Evolutionary conservation across 2,113 vertebrate genomes (phyloP).

Genomic region (Xyliphius kryptos): DNA sequence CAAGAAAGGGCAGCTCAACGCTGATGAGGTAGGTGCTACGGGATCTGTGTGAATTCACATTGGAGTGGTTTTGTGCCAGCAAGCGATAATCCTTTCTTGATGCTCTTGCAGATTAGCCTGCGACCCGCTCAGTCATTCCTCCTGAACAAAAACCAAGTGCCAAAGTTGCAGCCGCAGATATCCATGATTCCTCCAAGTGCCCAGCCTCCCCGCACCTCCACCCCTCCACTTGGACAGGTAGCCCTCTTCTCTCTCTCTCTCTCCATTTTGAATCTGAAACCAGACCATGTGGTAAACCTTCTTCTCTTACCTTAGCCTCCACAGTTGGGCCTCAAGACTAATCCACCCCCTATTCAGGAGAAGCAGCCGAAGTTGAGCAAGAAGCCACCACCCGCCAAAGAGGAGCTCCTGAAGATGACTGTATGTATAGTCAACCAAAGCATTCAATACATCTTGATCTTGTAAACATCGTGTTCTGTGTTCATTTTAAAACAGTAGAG

Average conservation of each 20-base stretch:
- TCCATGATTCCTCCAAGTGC: constrained; percentile 93
- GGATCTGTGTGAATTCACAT: neutral
- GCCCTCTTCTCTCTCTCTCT: neutral
- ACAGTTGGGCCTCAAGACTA: constrained; percentile 97
- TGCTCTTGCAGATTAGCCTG: constrained; percentile 80
- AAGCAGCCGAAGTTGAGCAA: constrained; percentile 94
- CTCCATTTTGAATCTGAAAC: neutral
- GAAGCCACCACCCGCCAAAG: constrained; percentile 89
- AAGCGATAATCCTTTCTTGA: neutral
- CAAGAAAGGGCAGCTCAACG: constrained; percentile 98
- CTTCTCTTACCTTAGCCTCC: constrained; percentile 66
- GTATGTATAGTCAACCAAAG: constrained; percentile 57
- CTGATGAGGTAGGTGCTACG: constrained; percentile 80
- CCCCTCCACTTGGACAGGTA: constrained; percentile 95
- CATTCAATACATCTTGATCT: no score
- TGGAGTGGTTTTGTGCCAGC: neutral
- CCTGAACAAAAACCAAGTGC: constrained; percentile 96
- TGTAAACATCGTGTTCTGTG: no score
- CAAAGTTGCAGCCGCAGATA: constrained; percentile 97
- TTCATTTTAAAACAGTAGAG: no score
- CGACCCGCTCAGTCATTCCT: constrained; percentile 96
- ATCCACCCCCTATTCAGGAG: constrained; percentile 96
- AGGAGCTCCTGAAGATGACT: constrained; percentile 92
- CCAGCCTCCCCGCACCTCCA: constrained; percentile 92
- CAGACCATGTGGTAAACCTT: neutral